phyloP scores from a whole-genome alignment of 2,888 invertebrate genomes.

The Cyrtodaria siliqua region DNA sequence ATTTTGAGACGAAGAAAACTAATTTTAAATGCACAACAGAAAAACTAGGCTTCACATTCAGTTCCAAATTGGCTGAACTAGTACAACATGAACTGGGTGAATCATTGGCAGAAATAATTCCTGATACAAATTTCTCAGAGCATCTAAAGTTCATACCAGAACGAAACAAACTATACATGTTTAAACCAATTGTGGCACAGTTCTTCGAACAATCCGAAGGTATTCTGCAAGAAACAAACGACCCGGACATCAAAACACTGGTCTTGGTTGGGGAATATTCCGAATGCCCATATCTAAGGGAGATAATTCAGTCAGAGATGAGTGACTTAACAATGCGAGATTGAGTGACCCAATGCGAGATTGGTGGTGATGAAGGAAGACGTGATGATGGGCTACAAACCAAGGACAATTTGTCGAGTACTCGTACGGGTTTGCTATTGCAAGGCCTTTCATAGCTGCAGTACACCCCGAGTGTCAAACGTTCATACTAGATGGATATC shows the following conservation, averaged over 20 bases:
- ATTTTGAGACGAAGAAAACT: not conserved
- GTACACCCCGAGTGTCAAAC: slow-evolving; percentile 4
- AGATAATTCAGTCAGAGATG: not conserved
- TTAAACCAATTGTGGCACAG: too few relatives aligned
- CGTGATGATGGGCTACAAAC: too few relatives aligned
- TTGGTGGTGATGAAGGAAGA: not conserved
- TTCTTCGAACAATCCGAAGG: not conserved
- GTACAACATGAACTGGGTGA: not conserved
- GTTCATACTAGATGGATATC: not conserved
- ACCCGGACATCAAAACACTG: not conserved
- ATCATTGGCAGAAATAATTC: too few relatives aligned
- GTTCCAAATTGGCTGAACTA: not conserved
- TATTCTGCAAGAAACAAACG: not conserved
- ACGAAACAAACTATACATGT: too few relatives aligned
- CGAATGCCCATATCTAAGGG: not conserved
- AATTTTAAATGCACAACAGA: not conserved
- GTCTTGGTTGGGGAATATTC: slow-evolving; percentile 2
- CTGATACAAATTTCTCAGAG: too few relatives aligned
- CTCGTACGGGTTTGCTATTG: not conserved
- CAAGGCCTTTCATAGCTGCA: not conserved
- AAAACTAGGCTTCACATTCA: not conserved
- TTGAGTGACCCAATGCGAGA: not conserved
- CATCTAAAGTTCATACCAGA: too few relatives aligned
- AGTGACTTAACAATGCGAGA: too few relatives aligned
- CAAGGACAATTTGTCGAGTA: too few relatives aligned